Conservation (phyloP, 2,113 vertebrate species). For the Alligator mississippiensis region DNA sequence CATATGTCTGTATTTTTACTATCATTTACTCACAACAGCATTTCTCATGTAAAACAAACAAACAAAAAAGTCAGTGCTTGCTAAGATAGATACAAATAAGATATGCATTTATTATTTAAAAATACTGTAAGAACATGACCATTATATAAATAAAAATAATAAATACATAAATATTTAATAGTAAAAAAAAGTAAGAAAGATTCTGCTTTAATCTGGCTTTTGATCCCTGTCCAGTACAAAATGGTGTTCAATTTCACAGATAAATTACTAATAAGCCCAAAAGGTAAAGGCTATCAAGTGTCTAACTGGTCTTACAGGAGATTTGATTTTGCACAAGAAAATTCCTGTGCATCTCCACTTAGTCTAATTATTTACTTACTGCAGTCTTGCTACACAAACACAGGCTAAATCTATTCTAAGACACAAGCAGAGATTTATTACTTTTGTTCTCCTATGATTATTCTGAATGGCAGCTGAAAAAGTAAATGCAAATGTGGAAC, state of each 20-base stretch:
- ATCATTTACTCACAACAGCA: neutral
- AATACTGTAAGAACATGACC: neutral
- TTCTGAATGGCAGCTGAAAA: neutral
- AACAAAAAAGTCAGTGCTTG: neutral
- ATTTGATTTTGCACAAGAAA: neutral
- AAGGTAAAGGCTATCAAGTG: neutral
- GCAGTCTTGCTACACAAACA: neutral
- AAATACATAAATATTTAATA: neutral
- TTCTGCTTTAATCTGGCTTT: neutral
- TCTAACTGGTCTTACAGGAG: neutral
- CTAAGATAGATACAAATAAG: neutral
- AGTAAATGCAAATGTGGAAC: neutral
- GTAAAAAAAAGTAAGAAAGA: neutral
- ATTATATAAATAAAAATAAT: too few species aligned
- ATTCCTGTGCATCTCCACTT: neutral
- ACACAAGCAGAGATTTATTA: neutral
- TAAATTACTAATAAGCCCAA: neutral
- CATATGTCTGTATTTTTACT: neutral
- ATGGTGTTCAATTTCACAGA: neutral
- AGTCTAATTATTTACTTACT: neutral
- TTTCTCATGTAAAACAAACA: neutral
- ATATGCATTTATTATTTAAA: neutral
- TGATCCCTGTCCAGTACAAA: too few species aligned
- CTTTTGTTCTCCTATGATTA: neutral
- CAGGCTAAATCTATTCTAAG: neutral